Conservation (phyloP, 2,113 vertebrate genomes). For the Calyptomena viridis region DNA sequence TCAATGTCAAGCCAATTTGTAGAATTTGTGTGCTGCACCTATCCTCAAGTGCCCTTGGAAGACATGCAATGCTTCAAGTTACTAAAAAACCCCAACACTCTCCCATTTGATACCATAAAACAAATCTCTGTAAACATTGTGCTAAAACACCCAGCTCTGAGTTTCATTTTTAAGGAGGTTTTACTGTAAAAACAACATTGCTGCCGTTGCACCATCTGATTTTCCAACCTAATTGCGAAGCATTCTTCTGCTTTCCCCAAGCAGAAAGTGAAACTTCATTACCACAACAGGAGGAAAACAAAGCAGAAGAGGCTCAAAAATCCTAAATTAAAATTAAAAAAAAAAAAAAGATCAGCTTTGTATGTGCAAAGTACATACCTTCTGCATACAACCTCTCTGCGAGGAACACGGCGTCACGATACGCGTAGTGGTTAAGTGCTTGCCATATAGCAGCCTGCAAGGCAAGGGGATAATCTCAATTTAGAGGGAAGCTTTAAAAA, state of each 20-base stretch:
- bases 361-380: conserved; percentile 71
- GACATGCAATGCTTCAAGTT: neutral
- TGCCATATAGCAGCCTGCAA: conserved; percentile 92
- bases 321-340: neutral
- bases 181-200: neutral
- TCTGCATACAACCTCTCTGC: conserved; percentile 89
- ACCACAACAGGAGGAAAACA: neutral
- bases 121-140: neutral
- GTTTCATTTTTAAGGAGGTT: neutral
- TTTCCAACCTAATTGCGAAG: neutral
- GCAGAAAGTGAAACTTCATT: neutral
- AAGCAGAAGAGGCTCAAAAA: neutral
- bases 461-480: neutral
- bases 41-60: neutral
- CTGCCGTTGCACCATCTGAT: neutral
- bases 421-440: conserved; percentile 91
- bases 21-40: neutral
- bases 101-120: neutral
- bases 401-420: conserved; percentile 88
- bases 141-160: neutral
- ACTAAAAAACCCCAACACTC: neutral
- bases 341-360: neutral
- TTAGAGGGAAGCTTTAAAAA: neutral
- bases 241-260: neutral
- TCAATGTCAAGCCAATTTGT: neutral